Evolutionary conservation across 2,797 vertebrate species (phyloP), one percentile per base, ranked within the genome.

Genomic region (Sebastes wilsoni): DNA sequence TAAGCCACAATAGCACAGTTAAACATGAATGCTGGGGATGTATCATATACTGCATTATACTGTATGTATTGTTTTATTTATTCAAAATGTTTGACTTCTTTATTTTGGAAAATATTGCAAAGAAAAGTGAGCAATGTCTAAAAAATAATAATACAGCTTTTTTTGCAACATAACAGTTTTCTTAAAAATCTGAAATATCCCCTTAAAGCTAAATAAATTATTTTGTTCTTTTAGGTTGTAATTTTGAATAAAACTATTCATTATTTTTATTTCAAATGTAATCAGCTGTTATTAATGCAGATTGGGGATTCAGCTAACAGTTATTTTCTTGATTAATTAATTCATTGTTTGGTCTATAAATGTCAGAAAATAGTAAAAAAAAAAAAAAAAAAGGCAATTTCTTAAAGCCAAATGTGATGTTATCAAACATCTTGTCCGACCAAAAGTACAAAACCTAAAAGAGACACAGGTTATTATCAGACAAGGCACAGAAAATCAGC

Each of bases 261-360:
- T 61, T 80, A 49, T 30, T 60, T 76, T 74, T 2, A 75, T 58
- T 76, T 42, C n/a, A 81, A 62, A 82, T 80, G 72, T 61, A 77
- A 66, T 88, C 68, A 88, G 32, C 32, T 85, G 52, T 30, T 30
- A 54, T 55, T 6, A 54, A 13, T 66, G 4, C 30, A 14, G 32
- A 38, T 16, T 28, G 0, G 2, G n/a, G 28, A 6, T 23, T 8
- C 11, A 54, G 9, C 14, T 55, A 12, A 20, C 8, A 9, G 4
- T 28, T 52, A 10, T 38, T 66, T 56, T 38, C 7, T 28, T 2
- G 0, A 42, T 69, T 20, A 36, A 58, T 66, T 0, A 9, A 36
- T 67, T 49, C 6, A 28, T 0, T 30, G n/a, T 38, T 70, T 80
- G 30, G 79, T 23, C 8, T 38, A 28, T 28, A 30, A 62, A 23